Conservation (phyloP, 2,797 vertebrate species). For the Neostethus bicornis region DNA sequence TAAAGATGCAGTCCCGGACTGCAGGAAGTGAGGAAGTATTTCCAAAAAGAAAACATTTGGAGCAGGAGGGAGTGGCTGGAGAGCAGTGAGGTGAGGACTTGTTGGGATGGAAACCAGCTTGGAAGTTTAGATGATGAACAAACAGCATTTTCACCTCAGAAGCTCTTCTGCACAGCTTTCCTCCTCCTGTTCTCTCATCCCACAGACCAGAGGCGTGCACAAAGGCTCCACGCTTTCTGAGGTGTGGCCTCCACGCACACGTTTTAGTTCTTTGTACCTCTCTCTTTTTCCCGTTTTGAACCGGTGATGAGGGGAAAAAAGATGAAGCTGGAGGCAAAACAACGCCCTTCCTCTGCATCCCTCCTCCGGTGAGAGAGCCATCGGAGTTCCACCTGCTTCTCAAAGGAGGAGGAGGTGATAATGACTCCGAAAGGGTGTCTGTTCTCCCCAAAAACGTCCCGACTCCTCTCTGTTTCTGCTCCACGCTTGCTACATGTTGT, state of each 20-base stretch:
- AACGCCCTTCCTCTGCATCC: constrained; percentile 75
- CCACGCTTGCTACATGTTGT: constrained; percentile 37
- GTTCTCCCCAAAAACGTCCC: constrained; percentile 56
- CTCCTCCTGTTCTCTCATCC: constrained; percentile 31
- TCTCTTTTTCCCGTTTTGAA: constrained; percentile 68
- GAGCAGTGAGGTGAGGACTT: constrained; percentile 37
- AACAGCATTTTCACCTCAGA: constrained; percentile 47
- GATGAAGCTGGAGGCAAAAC: constrained; percentile 67
- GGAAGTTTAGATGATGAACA: constrained; percentile 10
- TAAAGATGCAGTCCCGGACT: constrained; percentile 17
- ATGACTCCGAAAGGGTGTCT: constrained; percentile 31
- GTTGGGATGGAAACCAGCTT: constrained; percentile 11
- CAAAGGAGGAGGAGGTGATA: constrained; percentile 36
- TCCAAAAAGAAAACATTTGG: constrained; percentile 43
- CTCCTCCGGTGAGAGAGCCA: constrained; percentile 56
- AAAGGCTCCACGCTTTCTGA: constrained; percentile 69
- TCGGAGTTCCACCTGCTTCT: constrained; percentile 52
- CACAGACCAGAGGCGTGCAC: constrained; percentile 58
- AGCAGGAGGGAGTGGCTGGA: constrained; percentile 37
- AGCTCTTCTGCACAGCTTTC: constrained; percentile 52
- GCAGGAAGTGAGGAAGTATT: constrained; percentile 32
- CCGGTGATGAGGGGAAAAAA: constrained; percentile 58
- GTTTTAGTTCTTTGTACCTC: constrained; percentile 80
- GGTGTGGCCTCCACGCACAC: constrained; percentile 66
- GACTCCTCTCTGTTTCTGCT: constrained; percentile 43